Percentiles rank a stretch among this genome's conserved stretches.
Conservation (phyloP, 1,140 invertebrate genomes). For the Diuraphis noxia region DNA sequence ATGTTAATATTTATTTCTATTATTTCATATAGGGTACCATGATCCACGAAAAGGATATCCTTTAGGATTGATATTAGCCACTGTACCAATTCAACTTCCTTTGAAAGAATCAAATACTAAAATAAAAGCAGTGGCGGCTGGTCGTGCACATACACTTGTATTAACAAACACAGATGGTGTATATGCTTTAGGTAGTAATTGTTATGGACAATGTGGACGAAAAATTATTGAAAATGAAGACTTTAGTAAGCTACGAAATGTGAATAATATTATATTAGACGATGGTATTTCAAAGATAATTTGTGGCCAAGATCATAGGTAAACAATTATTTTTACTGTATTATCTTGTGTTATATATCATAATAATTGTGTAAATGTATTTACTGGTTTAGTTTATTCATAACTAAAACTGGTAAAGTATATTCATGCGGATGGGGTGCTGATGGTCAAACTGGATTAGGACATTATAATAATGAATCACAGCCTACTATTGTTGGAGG, state of each 20-base stretch:
- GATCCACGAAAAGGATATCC: slow-evolving; percentile 67
- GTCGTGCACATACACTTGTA: slow-evolving; percentile 83
- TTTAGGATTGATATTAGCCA: slow-evolving; percentile 73
- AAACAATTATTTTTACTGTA: slow-evolving; percentile 56
- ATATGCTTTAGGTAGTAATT: slow-evolving; percentile 88
- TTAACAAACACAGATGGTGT: slow-evolving; percentile 78
- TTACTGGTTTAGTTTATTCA: slow-evolving; percentile 70
- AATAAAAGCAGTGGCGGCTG: slow-evolving; percentile 71
- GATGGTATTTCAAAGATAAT: slow-evolving; percentile 71
- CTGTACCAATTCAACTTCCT: slow-evolving; percentile 76
- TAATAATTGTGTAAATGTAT: slow-evolving; percentile 45
- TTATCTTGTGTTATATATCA: not conserved
- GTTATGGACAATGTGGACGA: slow-evolving; percentile 91
- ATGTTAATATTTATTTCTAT: slow-evolving; percentile 7
- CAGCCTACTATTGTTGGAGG: slow-evolving; percentile 72
- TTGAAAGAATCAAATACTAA: slow-evolving; percentile 64
- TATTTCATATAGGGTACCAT: slow-evolving; percentile 64
- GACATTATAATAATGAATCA: slow-evolving; percentile 65
- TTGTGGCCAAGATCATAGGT: slow-evolving; percentile 89
- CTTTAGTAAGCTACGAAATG: slow-evolving; percentile 68
- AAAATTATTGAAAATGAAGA: slow-evolving; percentile 78
- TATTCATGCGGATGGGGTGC: slow-evolving; percentile 91
- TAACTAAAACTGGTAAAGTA: slow-evolving; percentile 79
- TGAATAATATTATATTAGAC: slow-evolving; percentile 71
- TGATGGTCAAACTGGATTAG: slow-evolving; percentile 91